These are phyloP conservation scores for Ailuropoda melanoleuca DNA, from an alignment of 2,113 vertebrate genomes.

Conservation along the genomic window DNA sequence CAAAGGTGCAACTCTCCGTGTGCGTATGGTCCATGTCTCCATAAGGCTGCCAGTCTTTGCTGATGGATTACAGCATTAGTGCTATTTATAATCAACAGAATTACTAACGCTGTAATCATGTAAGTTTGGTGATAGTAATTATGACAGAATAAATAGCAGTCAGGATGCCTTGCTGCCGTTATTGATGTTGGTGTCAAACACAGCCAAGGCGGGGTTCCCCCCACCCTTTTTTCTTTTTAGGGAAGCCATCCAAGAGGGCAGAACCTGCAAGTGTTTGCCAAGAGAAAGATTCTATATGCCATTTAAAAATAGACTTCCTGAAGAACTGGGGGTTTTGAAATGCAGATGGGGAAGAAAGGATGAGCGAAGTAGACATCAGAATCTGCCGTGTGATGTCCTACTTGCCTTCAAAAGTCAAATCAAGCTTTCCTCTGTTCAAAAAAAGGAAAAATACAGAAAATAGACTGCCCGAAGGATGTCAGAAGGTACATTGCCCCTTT, in stretches of 20 bases:
- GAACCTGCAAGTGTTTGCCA: constrained; percentile 71
- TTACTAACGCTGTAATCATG: constrained; percentile 81
- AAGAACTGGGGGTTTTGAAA: constrained; percentile 61
- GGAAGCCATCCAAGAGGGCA: constrained; percentile 49
- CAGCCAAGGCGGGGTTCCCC: constrained; percentile 48
- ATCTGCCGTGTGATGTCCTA: constrained; percentile 85
- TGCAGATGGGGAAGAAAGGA: constrained; percentile 51
- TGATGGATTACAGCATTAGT: constrained; percentile 79
- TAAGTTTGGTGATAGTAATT: constrained; percentile 82
- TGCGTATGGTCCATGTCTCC: constrained; percentile 69
- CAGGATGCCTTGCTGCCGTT: constrained; percentile 74
- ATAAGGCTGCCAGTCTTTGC: constrained; percentile 53
- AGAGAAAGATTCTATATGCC: constrained; percentile 23
- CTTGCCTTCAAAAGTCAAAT: constrained; percentile 99
- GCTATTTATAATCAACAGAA: constrained; percentile 82
- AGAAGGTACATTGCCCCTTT: constrained; percentile 82
- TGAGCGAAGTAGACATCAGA: constrained; percentile 54
- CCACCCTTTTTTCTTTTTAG: not conserved
- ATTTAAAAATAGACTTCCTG: constrained; percentile 83
- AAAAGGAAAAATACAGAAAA: constrained; percentile 61
- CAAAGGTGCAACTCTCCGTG: constrained; percentile 73
- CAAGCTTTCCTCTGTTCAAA: constrained; percentile 98
- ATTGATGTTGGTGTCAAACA: constrained; percentile 77
- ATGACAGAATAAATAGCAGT: constrained; percentile 83
- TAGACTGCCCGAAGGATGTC: constrained; percentile 78